These are phyloP conservation scores for Heliothis peltigera DNA, from an alignment of 2,888 invertebrate genomes.

Conservation along the genomic window DNA sequence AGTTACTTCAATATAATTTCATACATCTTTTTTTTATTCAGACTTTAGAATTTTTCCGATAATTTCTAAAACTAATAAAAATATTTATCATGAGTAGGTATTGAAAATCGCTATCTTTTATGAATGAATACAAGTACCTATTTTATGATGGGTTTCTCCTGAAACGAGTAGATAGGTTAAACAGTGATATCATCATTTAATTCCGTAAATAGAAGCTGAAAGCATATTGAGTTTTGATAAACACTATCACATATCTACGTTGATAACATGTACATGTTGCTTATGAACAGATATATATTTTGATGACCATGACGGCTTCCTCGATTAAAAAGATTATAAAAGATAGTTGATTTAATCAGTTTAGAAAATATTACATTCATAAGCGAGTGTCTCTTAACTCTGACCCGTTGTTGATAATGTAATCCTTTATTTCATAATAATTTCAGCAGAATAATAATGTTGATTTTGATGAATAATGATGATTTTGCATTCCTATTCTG, in stretches of 20 bases:
- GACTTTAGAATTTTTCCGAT: background rate
- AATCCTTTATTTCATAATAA: too few relatives aligned
- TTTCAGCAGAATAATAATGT: background rate
- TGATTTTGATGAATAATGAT: background rate
- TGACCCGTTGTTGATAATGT: background rate
- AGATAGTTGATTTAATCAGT: conserved; percentile 6
- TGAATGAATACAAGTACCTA: background rate
- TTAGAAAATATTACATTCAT: background rate
- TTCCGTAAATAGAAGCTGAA: conserved; percentile 1
- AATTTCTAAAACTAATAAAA: background rate
- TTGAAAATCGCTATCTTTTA: background rate
- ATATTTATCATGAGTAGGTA: too few relatives aligned
- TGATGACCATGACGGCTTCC: background rate
- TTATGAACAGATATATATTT: conserved; percentile 6
- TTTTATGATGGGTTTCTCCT: background rate
- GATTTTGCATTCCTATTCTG: background rate
- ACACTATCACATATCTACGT: background rate
- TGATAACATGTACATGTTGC: background rate
- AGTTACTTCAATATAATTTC: too few relatives aligned
- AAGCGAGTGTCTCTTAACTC: background rate
- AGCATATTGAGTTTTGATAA: conserved; percentile 7
- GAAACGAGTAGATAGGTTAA: background rate
- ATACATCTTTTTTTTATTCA: too few relatives aligned
- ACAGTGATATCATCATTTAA: conserved; percentile 5
- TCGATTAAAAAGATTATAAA: background rate